Conservation (phyloP, 2,113 vertebrate genomes). For the Cyrtonyx montezumae region DNA sequence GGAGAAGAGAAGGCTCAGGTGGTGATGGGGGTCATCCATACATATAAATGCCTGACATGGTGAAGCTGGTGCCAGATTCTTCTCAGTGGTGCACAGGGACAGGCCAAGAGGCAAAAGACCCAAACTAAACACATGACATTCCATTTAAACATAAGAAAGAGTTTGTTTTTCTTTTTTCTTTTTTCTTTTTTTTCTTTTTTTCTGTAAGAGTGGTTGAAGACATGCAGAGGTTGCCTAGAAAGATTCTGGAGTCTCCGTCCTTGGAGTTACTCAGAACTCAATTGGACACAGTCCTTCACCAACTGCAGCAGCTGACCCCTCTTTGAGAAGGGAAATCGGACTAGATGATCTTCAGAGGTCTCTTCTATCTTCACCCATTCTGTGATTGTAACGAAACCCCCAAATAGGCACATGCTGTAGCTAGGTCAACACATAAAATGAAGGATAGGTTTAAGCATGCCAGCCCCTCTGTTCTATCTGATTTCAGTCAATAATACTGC, state of each 20-base stretch:
- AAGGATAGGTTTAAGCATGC: neutral
- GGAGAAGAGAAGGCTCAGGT: neutral
- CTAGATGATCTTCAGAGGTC: neutral
- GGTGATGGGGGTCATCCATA: neutral
- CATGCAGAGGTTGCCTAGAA: neutral
- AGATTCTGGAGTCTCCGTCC: neutral
- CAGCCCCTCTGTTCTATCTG: neutral
- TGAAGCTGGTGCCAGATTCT: neutral
- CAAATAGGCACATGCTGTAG: neutral
- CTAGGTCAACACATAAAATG: neutral
- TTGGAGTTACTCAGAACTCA: neutral
- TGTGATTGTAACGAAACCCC: neutral
- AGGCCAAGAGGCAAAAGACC: neutral
- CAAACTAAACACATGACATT: neutral
- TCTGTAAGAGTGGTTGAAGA: neutral
- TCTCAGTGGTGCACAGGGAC: neutral
- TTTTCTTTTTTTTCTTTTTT: fast-evolving
- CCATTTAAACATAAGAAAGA: neutral
- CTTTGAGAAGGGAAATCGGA: neutral
- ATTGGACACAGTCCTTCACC: neutral
- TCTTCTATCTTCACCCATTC: neutral
- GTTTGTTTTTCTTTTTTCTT: too few species aligned
- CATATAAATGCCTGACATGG: neutral
- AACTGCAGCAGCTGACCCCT: neutral
- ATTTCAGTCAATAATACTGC: neutral